Evolutionary conservation across 2,113 vertebrate species (phyloP).

Genomic region (Seriola dumerili): DNA sequence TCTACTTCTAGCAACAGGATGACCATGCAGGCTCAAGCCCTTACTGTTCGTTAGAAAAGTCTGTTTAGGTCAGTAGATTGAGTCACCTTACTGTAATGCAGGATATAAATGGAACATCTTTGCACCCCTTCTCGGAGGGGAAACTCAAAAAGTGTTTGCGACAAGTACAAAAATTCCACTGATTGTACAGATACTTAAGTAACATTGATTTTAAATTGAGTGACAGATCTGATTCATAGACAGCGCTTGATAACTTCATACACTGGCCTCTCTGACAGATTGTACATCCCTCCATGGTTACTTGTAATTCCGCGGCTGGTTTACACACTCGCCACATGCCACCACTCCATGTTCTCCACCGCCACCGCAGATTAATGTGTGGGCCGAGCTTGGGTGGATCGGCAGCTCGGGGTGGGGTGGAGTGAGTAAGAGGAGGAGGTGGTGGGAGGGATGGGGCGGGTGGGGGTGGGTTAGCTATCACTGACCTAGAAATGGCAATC

Average conservation of each 20-base stretch:
- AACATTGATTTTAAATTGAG: neutral
- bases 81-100: neutral
- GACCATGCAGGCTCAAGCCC: neutral
- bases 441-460: neutral
- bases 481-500: conserved; percentile 80
- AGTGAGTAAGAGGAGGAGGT: neutral
- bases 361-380: conserved; percentile 69
- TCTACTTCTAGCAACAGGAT: neutral
- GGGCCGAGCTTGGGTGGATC: conserved; percentile 47
- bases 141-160: neutral
- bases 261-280: conserved; percentile 28
- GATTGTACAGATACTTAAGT: neutral
- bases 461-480: conserved; percentile 2
- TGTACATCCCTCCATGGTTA: conserved; percentile 22
- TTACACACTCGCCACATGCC: conserved; percentile 63
- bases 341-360: conserved; percentile 34
- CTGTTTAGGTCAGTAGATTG: neutral
- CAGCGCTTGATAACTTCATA: conserved; percentile 1
- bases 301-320: conserved; percentile 54
- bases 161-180: neutral
- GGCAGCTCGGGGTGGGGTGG: conserved; percentile 47
- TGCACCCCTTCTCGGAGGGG: no score
- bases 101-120: neutral
- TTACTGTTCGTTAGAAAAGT: neutral
- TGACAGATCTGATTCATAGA: neutral